These are phyloP conservation scores for Callyntrura sp. DNA, from an alignment of 2,888 invertebrate species.

Conservation along the genomic window DNA sequence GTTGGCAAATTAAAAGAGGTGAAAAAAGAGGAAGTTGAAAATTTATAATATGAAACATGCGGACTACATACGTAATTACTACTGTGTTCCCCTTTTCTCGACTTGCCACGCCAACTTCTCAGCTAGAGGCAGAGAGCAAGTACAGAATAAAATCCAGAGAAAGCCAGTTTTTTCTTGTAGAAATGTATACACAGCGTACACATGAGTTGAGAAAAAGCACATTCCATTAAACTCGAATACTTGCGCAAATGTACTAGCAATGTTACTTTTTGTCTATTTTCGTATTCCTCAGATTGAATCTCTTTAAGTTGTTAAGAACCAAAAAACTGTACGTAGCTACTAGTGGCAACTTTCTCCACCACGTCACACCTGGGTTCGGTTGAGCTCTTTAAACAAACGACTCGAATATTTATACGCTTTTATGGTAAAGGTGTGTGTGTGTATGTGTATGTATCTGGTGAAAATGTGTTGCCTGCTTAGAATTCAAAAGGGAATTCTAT, in stretches of 20 bases:
- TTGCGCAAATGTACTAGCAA: no score
- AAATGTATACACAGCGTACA: no score
- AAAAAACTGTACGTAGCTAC: not conserved
- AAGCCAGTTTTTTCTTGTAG: not conserved
- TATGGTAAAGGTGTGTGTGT: not conserved
- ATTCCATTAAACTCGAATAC: slow-evolving; percentile 19
- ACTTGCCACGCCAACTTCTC: not conserved
- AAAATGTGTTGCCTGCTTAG: slow-evolving; percentile 24
- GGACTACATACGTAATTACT: slow-evolving; percentile 76
- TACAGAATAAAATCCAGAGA: not conserved
- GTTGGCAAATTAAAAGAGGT: slow-evolving; percentile 53
- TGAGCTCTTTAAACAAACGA: slow-evolving; percentile 31
- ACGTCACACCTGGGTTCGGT: slow-evolving; percentile 43
- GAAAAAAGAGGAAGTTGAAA: slow-evolving; percentile 68
- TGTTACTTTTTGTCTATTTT: not conserved
- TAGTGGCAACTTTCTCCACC: slow-evolving; percentile 7
- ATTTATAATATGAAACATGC: slow-evolving; percentile 70
- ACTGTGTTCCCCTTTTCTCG: slow-evolving; percentile 16
- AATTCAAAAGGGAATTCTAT: slow-evolving; percentile 47
- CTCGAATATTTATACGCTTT: not conserved
- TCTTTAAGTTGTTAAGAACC: not conserved
- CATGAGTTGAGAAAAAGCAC: not conserved
- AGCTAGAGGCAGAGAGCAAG: no score
- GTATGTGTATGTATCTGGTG: no score
- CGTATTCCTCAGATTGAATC: slow-evolving; percentile 22